Conservation (phyloP, 2,113 vertebrate genomes). For the Talpa occidentalis region DNA sequence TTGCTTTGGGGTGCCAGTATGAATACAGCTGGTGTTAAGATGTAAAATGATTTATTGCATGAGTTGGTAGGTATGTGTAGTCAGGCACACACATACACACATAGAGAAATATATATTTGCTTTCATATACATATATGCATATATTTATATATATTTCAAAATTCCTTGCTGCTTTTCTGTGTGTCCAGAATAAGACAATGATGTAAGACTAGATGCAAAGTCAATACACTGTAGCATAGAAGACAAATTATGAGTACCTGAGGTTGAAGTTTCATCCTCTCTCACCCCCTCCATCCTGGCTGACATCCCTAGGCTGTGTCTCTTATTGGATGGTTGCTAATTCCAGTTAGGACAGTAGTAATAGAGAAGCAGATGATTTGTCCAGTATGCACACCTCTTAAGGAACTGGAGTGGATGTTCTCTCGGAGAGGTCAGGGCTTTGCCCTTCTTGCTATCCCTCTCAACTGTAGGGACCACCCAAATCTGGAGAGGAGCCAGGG, state of each 20-base stretch:
- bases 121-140: background rate
- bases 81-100: fast-evolving
- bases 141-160: background rate
- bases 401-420: background rate
- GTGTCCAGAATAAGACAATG: background rate
- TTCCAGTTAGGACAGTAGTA: background rate
- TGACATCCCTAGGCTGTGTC: background rate
- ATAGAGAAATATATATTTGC: background rate
- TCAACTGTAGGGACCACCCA: background rate
- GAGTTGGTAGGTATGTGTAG: fast-evolving
- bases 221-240: background rate
- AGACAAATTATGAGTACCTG: background rate
- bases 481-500: background rate
- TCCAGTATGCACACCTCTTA: background rate
- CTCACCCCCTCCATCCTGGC: background rate
- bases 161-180: background rate
- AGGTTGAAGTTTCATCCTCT: too few relatives aligned
- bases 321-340: background rate
- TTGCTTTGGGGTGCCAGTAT: background rate
- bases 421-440: background rate
- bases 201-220: background rate
- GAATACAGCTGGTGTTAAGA: background rate
- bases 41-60: background rate
- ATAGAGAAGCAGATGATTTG: background rate
- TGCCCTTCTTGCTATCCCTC: background rate